Base-by-base conservation (phyloP, 2,797 vertebrate species). In the Sebastes minor region DNA sequence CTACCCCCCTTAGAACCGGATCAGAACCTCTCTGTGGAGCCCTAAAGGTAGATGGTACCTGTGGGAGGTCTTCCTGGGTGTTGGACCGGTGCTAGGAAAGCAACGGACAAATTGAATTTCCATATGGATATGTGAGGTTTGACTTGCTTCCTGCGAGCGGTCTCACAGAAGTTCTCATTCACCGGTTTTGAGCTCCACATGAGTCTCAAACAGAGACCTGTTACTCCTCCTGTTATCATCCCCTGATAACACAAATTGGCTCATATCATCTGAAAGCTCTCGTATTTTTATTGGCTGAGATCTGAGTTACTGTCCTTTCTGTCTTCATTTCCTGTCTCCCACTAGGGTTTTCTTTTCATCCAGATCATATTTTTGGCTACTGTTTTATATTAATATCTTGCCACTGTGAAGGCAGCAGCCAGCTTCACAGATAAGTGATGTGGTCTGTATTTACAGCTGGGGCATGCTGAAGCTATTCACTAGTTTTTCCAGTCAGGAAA, bases 11-110 rank as follows among this genome's bases (percentile, higher is more conserved):
- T 62, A 78, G 74, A 81, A 81, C 67, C 10, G 22, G 66, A 73
- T 80, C 68, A 60, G 80, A 89, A 83, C 70, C 56, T 74, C 68
- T 75, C 55, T 60, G 22, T 33, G 59, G 32, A 68, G 80, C 59
- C 57, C 22, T 32, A 28, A 55, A 70, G 49, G 53, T 46, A 25
- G 63, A 22, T 8, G 20, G 53, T 32, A 73, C 76, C 80, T 63
- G 81, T 88, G 92, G 91, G 92, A 92, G 92, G 90, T 94, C 91
- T 81, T 85, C 73, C 75, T 73, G 33, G 78, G 78, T 74, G 78
- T 84, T 84, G 66, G 68, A 79, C 77, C 56, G 1, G 65, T 3
- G 6, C 77, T 56, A 27, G 65, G 66, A 62, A 72, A 83, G 69
- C 22, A 56, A 55, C 4, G 18, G 28, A 78, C 18, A 66, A 86